Percentiles rank a stretch among this genome's conserved stretches.
Conservation (phyloP, 2,888 invertebrate species). For the Carabus problematicus region DNA sequence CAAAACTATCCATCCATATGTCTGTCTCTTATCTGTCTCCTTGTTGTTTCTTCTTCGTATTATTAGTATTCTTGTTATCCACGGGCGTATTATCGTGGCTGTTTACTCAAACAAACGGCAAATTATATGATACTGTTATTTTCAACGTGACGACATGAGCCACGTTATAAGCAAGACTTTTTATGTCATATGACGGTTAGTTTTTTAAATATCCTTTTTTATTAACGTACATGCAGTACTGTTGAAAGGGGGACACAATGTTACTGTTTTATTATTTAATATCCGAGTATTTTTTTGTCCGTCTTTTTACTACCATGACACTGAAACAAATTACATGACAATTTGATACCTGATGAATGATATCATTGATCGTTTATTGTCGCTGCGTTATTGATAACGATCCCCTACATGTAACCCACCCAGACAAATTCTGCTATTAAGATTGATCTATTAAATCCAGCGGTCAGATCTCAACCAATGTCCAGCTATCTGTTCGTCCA, state of each 20-base stretch:
- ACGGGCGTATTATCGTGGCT: too few species aligned
- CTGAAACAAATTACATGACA: too few species aligned
- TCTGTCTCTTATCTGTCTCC: neutral
- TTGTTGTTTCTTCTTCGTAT: neutral
- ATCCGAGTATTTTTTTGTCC: neutral
- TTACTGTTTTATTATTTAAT: constrained; percentile 5
- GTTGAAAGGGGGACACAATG: neutral
- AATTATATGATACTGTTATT: neutral
- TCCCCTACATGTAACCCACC: too few species aligned
- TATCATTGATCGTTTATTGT: too few species aligned
- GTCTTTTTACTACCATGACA: too few species aligned
- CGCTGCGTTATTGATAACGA: too few species aligned
- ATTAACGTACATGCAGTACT: neutral
- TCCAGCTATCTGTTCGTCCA: constrained; percentile 22
- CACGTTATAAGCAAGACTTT: neutral
- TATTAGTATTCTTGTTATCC: neutral
- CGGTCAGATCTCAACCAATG: constrained; percentile 3
- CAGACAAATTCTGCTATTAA: too few species aligned
- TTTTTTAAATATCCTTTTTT: neutral
- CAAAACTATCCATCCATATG: constrained; percentile 22
- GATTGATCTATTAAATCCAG: too few species aligned
- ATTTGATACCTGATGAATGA: too few species aligned
- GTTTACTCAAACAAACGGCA: constrained; percentile 1
- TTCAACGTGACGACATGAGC: constrained; percentile 1
- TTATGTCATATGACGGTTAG: neutral